Conservation (phyloP, 2,113 vertebrate genomes). For the Mellivora capensis region DNA sequence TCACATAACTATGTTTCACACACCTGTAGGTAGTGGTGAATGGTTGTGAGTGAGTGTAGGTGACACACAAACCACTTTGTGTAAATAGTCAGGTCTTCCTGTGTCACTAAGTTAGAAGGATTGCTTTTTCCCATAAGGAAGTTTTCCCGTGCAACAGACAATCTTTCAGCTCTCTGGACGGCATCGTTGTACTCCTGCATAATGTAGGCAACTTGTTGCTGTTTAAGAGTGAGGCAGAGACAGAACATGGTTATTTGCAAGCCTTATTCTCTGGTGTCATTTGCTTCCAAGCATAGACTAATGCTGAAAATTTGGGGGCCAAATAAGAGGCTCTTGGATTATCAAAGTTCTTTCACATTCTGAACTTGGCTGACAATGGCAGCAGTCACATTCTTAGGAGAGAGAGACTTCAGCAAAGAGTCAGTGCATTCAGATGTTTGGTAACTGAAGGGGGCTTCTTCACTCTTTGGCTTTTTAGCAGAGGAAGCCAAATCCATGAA, state of each 20-base stretch:
- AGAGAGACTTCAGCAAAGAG: background rate
- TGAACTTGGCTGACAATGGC: background rate
- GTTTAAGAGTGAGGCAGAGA: slow-evolving; percentile 4
- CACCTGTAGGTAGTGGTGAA: slow-evolving; percentile 83
- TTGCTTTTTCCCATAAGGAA: slow-evolving; percentile 78
- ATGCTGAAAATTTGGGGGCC: background rate
- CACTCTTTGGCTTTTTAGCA: background rate
- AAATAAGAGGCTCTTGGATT: background rate
- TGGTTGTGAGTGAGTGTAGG: slow-evolving; percentile 78
- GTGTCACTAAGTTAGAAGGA: slow-evolving; percentile 64
- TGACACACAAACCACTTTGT: slow-evolving; percentile 83
- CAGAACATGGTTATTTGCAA: background rate
- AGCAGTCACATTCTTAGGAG: background rate
- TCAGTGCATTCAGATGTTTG: background rate
- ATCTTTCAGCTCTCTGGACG: slow-evolving; percentile 81
- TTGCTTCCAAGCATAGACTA: background rate
- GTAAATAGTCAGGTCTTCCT: slow-evolving; percentile 83
- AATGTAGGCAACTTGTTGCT: slow-evolving; percentile 80
- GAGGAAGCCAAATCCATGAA: background rate
- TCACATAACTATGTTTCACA: background rate
- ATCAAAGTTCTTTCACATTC: background rate
- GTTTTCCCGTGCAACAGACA: slow-evolving; percentile 78
- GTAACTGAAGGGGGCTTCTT: background rate
- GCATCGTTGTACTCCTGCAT: slow-evolving; percentile 80
- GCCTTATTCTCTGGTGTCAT: background rate